Conservation (phyloP, 1,140 invertebrate species). For the Melitaea cinxia region DNA sequence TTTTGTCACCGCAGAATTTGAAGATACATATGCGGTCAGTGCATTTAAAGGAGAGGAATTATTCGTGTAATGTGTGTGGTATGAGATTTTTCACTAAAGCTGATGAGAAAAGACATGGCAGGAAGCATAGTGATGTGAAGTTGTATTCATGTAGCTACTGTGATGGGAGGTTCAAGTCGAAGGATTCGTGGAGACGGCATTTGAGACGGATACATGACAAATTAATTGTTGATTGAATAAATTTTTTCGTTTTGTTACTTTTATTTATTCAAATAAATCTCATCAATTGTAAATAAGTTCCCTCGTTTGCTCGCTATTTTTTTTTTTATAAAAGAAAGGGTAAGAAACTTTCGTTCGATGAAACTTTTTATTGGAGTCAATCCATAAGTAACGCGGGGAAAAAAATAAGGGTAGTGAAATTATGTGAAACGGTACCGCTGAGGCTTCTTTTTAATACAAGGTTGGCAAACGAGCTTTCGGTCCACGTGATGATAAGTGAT, state of each 20-base stretch:
- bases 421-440: too few species aligned
- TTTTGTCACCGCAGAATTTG: conserved; percentile 24
- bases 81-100: conserved; percentile 2
- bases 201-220: conserved; percentile 40
- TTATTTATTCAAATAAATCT: neutral
- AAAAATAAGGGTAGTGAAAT: too few species aligned
- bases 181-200: conserved; percentile 51
- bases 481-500: too few species aligned
- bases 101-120: conserved; percentile 24
- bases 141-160: conserved; percentile 47
- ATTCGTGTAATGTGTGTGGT: conserved; percentile 1
- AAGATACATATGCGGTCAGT: conserved; percentile 43
- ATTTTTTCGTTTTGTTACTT: neutral
- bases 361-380: too few species aligned
- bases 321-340: too few species aligned
- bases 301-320: too few species aligned
- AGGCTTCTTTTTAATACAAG: too few species aligned
- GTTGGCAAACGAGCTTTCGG: too few species aligned
- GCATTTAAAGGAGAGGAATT: conserved; percentile 30
- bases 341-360: too few species aligned
- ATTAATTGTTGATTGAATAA: conserved; percentile 5
- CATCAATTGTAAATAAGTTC: neutral
- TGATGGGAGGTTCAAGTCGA: conserved; percentile 47
- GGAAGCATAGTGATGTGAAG: conserved; percentile 44
- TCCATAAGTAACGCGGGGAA: too few species aligned